A percentile compares a stretch with the other conserved stretches of the same genome.
These are phyloP conservation scores for Malthinus seriepunctatus DNA, from an alignment of 2,888 invertebrate species.

Conservation along the genomic window DNA sequence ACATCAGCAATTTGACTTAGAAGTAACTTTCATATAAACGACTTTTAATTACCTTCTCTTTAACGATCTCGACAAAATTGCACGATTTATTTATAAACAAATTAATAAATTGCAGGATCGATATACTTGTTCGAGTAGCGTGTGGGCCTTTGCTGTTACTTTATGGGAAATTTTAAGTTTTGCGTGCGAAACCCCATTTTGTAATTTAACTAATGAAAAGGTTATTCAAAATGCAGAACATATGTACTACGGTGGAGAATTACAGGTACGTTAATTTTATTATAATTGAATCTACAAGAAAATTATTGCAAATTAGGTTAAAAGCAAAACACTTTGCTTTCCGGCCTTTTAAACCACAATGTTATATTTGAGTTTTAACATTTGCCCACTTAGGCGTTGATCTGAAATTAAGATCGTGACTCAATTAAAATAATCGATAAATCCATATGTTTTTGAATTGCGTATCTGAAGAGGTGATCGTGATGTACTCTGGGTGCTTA, in stretches of 20 bases:
- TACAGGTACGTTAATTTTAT: constrained; percentile 54
- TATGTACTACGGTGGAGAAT: constrained; percentile 65
- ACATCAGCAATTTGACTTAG: too few relatives aligned
- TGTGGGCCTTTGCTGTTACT: constrained; percentile 68
- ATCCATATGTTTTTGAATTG: too few relatives aligned
- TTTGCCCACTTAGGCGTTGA: too few relatives aligned
- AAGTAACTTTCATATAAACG: too few relatives aligned
- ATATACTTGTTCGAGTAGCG: constrained; percentile 64
- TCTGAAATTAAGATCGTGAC: too few relatives aligned
- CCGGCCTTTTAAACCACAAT: too few relatives aligned
- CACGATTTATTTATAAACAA: background rate
- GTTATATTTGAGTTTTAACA: too few relatives aligned
- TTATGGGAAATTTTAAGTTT: constrained; percentile 67
- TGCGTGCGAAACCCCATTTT: constrained; percentile 64
- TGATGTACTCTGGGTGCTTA: too few relatives aligned
- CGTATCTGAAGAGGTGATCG: too few relatives aligned
- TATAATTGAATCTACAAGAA: background rate
- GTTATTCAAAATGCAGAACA: constrained; percentile 68
- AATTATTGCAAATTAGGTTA: background rate
- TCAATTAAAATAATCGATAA: too few relatives aligned
- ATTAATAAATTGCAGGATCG: constrained; percentile 58
- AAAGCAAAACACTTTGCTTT: background rate
- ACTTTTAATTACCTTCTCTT: too few relatives aligned
- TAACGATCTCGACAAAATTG: background rate
- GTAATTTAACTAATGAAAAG: constrained; percentile 63